A percentile compares a stretch with the other conserved stretches of the same genome.
phyloP scores from a whole-genome alignment of 2,888 invertebrate species.

The Cryptus viduatorius region DNA sequence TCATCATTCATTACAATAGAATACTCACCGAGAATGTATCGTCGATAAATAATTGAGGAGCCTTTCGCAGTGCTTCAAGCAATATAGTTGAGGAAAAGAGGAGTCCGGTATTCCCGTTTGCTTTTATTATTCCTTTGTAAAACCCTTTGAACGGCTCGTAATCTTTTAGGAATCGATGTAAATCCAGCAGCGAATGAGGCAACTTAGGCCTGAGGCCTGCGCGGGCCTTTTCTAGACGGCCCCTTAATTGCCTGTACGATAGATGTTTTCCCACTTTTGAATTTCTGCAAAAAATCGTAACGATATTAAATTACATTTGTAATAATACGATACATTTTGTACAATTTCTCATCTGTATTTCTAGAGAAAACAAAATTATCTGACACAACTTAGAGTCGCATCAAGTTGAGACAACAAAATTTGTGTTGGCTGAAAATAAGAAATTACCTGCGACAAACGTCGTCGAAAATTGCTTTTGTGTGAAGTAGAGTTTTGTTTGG shows the following conservation, averaged over 20 bases:
- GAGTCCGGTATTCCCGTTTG: background rate
- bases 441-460: conserved; percentile 5
- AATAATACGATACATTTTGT: too few species aligned
- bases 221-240: background rate
- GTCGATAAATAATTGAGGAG: too few species aligned
- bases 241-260: background rate
- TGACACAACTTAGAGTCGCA: too few species aligned
- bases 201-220: background rate
- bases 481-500: background rate
- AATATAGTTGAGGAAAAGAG: background rate
- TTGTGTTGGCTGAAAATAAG: too few species aligned
- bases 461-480: conserved; percentile 8
- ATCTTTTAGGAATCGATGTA: background rate
- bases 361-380: too few species aligned
- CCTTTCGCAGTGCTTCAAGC: too few species aligned
- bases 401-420: too few species aligned
- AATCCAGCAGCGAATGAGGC: background rate
- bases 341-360: too few species aligned
- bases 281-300: background rate
- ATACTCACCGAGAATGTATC: too few species aligned
- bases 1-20: too few species aligned
- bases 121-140: background rate
- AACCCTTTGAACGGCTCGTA: conserved; percentile 1
- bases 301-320: background rate
- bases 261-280: background rate